These are phyloP conservation scores for Dryocosmus kuriphilus DNA, from an alignment of 2,888 invertebrate genomes.

Conservation along the genomic window DNA sequence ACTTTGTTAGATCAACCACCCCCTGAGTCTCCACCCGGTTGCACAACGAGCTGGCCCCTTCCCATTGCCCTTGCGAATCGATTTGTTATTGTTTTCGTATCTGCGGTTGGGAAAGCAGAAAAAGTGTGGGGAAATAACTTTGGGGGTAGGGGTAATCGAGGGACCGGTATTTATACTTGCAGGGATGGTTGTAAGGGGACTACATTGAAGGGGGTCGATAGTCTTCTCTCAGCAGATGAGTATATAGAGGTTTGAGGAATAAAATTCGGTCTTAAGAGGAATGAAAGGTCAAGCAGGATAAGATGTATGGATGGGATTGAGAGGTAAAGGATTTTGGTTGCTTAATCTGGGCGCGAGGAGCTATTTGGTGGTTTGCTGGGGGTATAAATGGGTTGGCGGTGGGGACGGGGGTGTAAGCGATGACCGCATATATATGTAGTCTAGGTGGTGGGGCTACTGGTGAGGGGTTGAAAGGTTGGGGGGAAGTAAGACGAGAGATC, in stretches of 20 bases:
- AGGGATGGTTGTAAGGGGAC: constrained; percentile 45
- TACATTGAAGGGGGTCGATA: too few species aligned
- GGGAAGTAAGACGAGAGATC: constrained; percentile 61
- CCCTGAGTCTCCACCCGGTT: constrained; percentile 53
- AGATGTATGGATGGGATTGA: constrained; percentile 39
- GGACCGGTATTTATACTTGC: background rate
- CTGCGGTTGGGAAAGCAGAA: constrained; percentile 73
- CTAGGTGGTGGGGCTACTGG: constrained; percentile 18
- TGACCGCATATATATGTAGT: constrained; percentile 5
- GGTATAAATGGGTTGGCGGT: constrained; percentile 47
- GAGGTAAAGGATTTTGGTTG: constrained; percentile 52
- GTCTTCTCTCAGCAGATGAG: background rate
- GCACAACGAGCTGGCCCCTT: constrained; percentile 68
- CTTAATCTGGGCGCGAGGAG: constrained; percentile 55
- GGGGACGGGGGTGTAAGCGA: constrained; percentile 47
- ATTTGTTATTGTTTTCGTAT: constrained; percentile 77
- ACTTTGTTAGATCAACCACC: constrained; percentile 47
- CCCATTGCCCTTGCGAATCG: constrained; percentile 73
- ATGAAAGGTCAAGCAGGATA: constrained; percentile 29
- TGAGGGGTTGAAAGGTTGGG: constrained; percentile 39
- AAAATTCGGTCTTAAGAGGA: background rate
- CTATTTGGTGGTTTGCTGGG: constrained; percentile 50
- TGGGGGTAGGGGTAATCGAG: constrained; percentile 52
- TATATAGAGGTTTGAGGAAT: background rate
- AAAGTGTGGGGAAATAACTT: constrained; percentile 61